Base-by-base conservation (phyloP, 2,888 invertebrate species). In the Noctuana brunneofusca region DNA sequence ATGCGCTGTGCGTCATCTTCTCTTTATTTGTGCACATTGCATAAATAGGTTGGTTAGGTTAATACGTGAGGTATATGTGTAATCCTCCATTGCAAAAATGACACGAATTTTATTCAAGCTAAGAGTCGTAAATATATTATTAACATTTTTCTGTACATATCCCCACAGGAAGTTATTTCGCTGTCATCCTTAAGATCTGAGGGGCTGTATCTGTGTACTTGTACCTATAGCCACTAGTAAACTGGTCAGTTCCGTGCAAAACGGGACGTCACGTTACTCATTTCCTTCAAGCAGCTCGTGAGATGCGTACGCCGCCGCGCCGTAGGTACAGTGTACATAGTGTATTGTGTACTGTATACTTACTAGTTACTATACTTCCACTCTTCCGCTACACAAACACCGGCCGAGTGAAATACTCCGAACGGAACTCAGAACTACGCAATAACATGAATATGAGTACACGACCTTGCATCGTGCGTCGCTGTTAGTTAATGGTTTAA, bases 1-100 rank as follows among this genome's bases (percentile, higher is more conserved):
- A 82, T 82, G 84, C 82, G 83, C 79, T 63, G 32, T 66, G 58
- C 67, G 56, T 49, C 59, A 35, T 30, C 38, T 20, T 59, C n/a
- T 35, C 35, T 35, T 12, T 35, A 8, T 3, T 27, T 5, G 8
- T 3, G 4, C 27, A 27, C 27, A 11, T 12, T 12, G 11, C 12
- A 12, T 35, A 35, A 12, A 43, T 16, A 16, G 4, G 16, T 3
- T 16, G 16, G n/a, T n/a, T n/a, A n/a, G n/a, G n/a, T n/a, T n/a
- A n/a, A n/a, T n/a, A n/a, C n/a, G n/a, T n/a, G n/a, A n/a, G n/a
- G n/a, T n/a, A n/a, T n/a, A n/a, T n/a, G n/a, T n/a, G n/a, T n/a
- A n/a, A n/a, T n/a, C n/a, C n/a, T n/a, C n/a, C n/a, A n/a, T 27
- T 27, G 27, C 8, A 5, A 27, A 3, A 8, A 5, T 27, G 3